Percentiles rank a stretch among this genome's conserved stretches.
Evolutionary conservation across 2,888 invertebrate genomes (phyloP).

Genomic region (Noctua pronuba): DNA sequence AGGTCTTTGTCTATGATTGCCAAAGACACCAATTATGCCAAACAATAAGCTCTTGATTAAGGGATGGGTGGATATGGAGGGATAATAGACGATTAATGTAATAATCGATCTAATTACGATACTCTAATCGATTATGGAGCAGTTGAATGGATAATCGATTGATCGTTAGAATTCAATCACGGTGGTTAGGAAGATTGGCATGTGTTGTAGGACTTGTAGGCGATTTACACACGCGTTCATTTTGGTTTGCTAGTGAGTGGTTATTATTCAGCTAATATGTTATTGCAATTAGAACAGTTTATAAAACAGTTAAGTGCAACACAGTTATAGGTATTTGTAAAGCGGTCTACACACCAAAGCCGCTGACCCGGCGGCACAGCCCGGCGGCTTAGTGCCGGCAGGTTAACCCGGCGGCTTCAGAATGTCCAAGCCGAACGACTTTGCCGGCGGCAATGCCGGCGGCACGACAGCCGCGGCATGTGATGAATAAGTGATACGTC

Average conservation of each 20-base stretch:
- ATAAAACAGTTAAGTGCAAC: background rate
- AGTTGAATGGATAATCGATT: conserved; percentile 39
- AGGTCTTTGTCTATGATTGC: conserved; percentile 37
- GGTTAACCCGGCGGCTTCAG: too few species aligned
- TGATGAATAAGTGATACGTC: too few species aligned
- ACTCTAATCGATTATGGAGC: conserved; percentile 38
- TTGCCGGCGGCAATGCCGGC: too few species aligned
- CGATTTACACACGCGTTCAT: background rate
- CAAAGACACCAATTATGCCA: conserved; percentile 46
- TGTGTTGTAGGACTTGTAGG: conserved; percentile 4
- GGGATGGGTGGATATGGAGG: conserved; percentile 7
- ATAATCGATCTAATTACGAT: conserved; percentile 51
- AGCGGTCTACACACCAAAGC: too few species aligned
- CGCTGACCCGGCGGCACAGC: too few species aligned
- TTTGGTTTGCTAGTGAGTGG: background rate
- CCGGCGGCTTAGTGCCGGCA: too few species aligned
- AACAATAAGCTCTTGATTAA: conserved; percentile 54
- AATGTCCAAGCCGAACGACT: too few species aligned
- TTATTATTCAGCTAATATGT: background rate
- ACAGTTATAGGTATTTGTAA: too few species aligned
- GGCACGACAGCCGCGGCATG: too few species aligned
- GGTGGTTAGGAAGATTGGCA: background rate
- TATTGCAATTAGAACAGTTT: background rate
- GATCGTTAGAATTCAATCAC: conserved; percentile 32
- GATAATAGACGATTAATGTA: conserved; percentile 33